phyloP scores from a whole-genome alignment of 1,140 invertebrate species.

The Metaphire vulgaris region DNA sequence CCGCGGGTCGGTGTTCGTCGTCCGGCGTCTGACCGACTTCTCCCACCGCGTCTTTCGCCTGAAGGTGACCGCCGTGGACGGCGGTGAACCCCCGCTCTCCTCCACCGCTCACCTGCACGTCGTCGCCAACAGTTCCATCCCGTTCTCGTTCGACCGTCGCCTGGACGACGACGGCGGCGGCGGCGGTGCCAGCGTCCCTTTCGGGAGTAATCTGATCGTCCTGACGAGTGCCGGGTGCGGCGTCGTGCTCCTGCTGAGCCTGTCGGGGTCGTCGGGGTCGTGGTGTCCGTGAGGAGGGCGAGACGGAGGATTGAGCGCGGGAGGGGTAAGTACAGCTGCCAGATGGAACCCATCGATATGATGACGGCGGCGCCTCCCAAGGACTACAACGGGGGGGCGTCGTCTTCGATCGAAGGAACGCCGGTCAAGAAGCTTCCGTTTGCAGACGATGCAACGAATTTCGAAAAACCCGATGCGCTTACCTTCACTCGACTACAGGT shows the following conservation, averaged over 20 bases:
- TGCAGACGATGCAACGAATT: not conserved
- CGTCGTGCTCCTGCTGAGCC: not conserved
- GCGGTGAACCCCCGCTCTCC: conserved; percentile 76
- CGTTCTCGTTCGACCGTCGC: not conserved
- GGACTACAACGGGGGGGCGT: not conserved
- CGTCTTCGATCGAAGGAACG: not conserved
- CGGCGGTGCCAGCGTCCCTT: too few species aligned
- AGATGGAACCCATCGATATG: not conserved
- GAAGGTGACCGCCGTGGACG: conserved; percentile 77
- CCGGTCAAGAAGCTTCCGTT: not conserved
- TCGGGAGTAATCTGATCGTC: not conserved
- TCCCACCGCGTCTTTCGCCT: conserved; percentile 62
- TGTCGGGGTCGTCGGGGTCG: not conserved
- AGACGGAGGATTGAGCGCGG: not conserved
- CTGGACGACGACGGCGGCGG: not conserved
- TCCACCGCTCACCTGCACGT: conserved; percentile 15
- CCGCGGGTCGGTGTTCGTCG: not conserved
- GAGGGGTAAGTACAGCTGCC: not conserved
- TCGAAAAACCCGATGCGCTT: not conserved
- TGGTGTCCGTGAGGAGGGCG: not conserved
- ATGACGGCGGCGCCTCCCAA: not conserved
- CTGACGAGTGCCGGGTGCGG: not conserved
- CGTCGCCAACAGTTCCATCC: not conserved
- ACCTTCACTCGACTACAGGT: not conserved
- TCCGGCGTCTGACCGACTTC: not conserved